These are phyloP conservation scores for Vollenhovia emeryi DNA, from an alignment of 1,140 invertebrate genomes.

Conservation along the genomic window DNA sequence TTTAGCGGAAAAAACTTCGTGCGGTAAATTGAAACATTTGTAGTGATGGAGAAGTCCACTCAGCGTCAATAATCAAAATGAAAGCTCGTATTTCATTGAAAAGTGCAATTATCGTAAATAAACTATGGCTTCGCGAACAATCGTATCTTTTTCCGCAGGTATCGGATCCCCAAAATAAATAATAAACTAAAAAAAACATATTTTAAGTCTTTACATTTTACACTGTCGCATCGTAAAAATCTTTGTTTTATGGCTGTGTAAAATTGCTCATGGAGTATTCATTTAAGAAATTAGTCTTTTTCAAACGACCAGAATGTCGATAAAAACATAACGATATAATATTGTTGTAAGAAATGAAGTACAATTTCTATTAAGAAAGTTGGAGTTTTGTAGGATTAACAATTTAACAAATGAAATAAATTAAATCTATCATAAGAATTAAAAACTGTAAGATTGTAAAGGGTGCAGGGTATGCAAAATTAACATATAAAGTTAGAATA, in stretches of 20 bases:
- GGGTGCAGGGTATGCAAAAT: not conserved
- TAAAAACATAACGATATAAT: not conserved
- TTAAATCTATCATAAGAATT: not conserved
- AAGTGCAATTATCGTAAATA: conserved; percentile 51
- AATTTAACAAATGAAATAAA: not conserved
- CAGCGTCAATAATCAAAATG: conserved; percentile 51
- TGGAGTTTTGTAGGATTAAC: not conserved
- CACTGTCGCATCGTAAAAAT: not conserved
- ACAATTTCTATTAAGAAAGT: not conserved
- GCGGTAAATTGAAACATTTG: conserved; percentile 48
- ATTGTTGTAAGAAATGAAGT: not conserved
- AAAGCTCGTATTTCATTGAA: conserved; percentile 48
- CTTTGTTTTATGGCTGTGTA: not conserved
- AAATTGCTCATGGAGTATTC: not conserved
- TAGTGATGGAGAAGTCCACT: conserved; percentile 19
- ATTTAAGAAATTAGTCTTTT: not conserved
- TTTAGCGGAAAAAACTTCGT: conserved; percentile 19
- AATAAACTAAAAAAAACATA: conserved; percentile 31
- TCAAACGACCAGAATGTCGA: not conserved
- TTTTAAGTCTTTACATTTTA: not conserved
- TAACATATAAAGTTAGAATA: not conserved
- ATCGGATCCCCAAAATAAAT: not conserved
- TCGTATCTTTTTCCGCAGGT: not conserved
- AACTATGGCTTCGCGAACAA: conserved; percentile 31
- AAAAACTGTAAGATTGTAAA: not conserved